Evolutionary conservation across 1,140 invertebrate species (phyloP), one percentile per base, ranked within the genome.

Genomic region (Drosophila azteca): DNA sequence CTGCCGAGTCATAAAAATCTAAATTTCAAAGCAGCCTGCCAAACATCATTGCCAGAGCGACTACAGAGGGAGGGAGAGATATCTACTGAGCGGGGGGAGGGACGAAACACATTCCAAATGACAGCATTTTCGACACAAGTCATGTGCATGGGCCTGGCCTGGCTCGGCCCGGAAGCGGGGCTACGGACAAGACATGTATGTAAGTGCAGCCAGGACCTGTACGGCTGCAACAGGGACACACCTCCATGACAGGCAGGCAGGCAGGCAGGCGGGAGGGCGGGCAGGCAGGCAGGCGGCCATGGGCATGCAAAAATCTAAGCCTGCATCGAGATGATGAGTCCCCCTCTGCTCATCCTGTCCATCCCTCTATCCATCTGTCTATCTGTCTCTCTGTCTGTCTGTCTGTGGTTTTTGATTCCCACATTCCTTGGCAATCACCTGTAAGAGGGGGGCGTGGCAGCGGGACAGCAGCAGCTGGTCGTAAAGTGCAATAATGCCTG

Each of bases 401-500:
- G 61, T 84, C 48, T 77, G 68, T 61, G 68, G 50, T 51, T 46
- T 66, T 67, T 67, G 70, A 70, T 60, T 72, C 57, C 24, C n/a
- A 46, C 63, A 66, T 59, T 15, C 22, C 39, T 29, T 52, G 48
- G 45, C 76, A 83, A 70, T 72, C 80, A 79, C 77, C 80, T 87
- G 77, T 13, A 17, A 15, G 62, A 31, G 17, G 22, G 62, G 26
- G 49, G 49, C 29, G 48, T 50, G 70, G 43, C 79, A 59, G 46
- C 61, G 58, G 81, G 65, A 67, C 81, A 85, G 74, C 81, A 87
- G 82, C 81, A 87, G 82, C 74, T 85, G 82, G 71, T 83, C 83
- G 79, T 87, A 87, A 87, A 87, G 75, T 83, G 84, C 83, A 87
- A 87, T 87, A 87, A 87, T 88, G 83, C 81, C 49, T 79, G 79